Conservation (phyloP, 1,140 invertebrate genomes). For the Tetraneura akinire region DNA sequence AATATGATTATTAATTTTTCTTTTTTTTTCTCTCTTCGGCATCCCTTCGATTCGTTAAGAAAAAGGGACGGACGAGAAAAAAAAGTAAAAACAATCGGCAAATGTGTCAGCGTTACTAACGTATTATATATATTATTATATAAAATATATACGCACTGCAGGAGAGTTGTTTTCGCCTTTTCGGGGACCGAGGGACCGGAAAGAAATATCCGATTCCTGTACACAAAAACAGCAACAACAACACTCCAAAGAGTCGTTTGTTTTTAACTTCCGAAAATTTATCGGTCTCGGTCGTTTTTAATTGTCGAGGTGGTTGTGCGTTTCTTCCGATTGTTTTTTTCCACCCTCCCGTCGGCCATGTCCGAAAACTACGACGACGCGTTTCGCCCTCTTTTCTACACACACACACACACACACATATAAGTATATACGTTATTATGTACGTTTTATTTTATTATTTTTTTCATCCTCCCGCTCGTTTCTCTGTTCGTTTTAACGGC, state of each 20-base stretch:
- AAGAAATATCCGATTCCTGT: too few species aligned
- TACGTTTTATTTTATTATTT: not conserved
- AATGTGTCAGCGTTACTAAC: too few species aligned
- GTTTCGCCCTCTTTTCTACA: too few species aligned
- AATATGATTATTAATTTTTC: not conserved
- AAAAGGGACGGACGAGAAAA: not conserved
- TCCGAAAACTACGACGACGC: too few species aligned
- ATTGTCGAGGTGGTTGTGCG: conserved; percentile 40
- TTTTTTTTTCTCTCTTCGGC: not conserved
- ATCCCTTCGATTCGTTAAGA: conserved; percentile 3
- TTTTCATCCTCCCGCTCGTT: not conserved
- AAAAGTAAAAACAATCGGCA: too few species aligned
- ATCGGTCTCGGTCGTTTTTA: conserved; percentile 43
- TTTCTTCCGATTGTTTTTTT: conserved; percentile 44
- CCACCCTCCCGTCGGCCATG: too few species aligned
- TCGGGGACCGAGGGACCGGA: not conserved
- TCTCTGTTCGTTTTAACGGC: conserved; percentile 28
- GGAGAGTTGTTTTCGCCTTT: too few species aligned
- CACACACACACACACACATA: too few species aligned
- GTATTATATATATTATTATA: too few species aligned
- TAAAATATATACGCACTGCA: too few species aligned
- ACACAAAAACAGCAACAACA: not conserved
- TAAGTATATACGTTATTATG: too few species aligned
- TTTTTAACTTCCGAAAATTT: not conserved
- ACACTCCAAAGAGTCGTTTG: conserved; percentile 18